phyloP scores from a whole-genome alignment of 2,797 vertebrate species.

The Bucorvus abyssinicus region DNA sequence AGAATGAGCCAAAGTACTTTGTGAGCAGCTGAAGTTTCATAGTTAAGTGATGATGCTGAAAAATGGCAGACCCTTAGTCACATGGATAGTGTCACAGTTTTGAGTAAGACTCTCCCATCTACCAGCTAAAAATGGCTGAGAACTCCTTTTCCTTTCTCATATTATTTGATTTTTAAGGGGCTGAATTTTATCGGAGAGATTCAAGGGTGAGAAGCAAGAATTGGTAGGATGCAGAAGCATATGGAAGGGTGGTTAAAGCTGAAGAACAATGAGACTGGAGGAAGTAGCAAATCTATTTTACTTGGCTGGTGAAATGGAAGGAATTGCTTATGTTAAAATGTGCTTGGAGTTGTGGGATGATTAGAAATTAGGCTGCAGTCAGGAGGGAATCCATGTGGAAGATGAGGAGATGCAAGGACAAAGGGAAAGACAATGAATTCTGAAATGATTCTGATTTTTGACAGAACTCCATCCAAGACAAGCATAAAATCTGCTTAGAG shows the following conservation, averaged over 20 bases:
- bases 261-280: neutral
- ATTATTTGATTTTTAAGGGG: neutral
- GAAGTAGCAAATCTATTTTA: neutral
- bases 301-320: constrained; percentile 1
- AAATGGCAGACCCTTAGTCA: neutral
- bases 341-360: neutral
- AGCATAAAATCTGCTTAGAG: neutral
- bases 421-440: neutral
- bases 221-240: neutral
- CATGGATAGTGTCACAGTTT: neutral
- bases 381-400: neutral
- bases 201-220: neutral
- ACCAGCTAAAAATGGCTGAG: neutral
- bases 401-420: neutral
- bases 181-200: neutral
- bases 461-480: neutral
- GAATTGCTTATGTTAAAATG: neutral
- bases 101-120: neutral
- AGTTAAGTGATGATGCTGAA: neutral
- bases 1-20: neutral
- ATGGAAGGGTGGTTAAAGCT: neutral
- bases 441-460: neutral
- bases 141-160: neutral
- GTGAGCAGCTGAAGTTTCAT: neutral
- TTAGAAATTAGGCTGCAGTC: neutral